Conservation (phyloP, 2,797 vertebrate species). For the Schizopygopsis pylzovi region DNA sequence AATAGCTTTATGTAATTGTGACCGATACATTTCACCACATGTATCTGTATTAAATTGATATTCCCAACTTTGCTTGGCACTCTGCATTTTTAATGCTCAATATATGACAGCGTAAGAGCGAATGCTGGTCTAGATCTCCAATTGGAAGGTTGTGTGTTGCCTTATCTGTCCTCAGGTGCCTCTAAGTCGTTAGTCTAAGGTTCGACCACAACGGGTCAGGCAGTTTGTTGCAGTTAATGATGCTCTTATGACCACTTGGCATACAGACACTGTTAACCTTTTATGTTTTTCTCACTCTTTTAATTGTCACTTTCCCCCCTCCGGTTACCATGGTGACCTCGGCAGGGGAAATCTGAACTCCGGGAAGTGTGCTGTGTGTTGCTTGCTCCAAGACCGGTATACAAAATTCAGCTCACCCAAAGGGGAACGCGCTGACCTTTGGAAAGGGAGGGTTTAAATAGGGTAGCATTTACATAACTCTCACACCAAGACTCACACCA, state of each 20-base stretch:
- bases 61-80: not conserved
- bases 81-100: conserved; percentile 65
- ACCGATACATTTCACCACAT: not conserved
- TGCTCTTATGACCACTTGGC: conserved; percentile 51
- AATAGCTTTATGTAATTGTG: conserved; percentile 41
- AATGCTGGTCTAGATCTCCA: conserved; percentile 13
- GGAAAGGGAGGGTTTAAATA: conserved; percentile 44
- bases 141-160: not conserved
- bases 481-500: conserved; percentile 24
- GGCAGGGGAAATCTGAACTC: conserved; percentile 33
- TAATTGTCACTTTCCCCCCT: conserved; percentile 54
- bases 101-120: conserved; percentile 68
- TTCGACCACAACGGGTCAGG: conserved; percentile 32
- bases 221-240: conserved; percentile 59
- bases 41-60: conserved; percentile 11
- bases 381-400: conserved; percentile 37
- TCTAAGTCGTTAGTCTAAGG: conserved; percentile 67
- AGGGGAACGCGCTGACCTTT: conserved; percentile 54
- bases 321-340: conserved; percentile 61
- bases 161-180: conserved; percentile 58
- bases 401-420: conserved; percentile 47
- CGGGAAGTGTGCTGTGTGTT: conserved; percentile 25
- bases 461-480: conserved; percentile 54
- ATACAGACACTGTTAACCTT: conserved; percentile 59
- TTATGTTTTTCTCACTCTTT: conserved; percentile 55